Percentiles rank a stretch among this genome's conserved stretches.
Evolutionary conservation across 1,140 invertebrate species (phyloP).

Genomic region (Aphelinus certus): DNA sequence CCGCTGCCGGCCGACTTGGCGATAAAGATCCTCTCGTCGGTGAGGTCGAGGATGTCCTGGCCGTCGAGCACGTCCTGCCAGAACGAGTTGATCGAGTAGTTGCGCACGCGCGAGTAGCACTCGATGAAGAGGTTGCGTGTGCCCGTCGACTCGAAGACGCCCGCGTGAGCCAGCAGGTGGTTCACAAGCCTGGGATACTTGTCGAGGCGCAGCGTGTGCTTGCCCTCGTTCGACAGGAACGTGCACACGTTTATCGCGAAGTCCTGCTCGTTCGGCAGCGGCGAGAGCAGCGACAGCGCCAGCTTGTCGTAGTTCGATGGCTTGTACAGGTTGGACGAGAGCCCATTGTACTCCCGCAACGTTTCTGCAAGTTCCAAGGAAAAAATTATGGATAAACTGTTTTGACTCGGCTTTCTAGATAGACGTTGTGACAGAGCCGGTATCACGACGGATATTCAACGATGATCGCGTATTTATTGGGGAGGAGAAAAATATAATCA

Average conservation of each 20-base stretch:
- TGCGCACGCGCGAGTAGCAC: slow-evolving; percentile 76
- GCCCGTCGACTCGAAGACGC: slow-evolving; percentile 80
- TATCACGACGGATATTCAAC: no score
- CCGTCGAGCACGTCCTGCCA: slow-evolving; percentile 76
- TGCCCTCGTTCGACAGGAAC: slow-evolving; percentile 91
- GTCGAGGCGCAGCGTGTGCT: slow-evolving; percentile 84
- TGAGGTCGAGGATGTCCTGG: slow-evolving; percentile 74
- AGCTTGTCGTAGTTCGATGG: slow-evolving; percentile 88
- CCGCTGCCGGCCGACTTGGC: slow-evolving; percentile 54
- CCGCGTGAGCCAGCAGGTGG: slow-evolving; percentile 91
- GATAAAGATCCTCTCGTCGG: slow-evolving; percentile 73
- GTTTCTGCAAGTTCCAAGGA: slow-evolving; percentile 65
- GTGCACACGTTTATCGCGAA: slow-evolving; percentile 98
- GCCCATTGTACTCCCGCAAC: slow-evolving; percentile 72
- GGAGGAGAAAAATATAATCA: background rate
- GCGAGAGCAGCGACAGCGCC: slow-evolving; percentile 88
- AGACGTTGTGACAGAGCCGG: no score
- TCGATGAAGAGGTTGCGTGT: slow-evolving; percentile 79
- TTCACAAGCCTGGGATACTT: slow-evolving; percentile 87
- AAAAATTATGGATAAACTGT: slow-evolving; percentile 44
- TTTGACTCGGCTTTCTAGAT: no score
- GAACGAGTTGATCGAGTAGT: slow-evolving; percentile 78
- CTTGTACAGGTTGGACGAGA: slow-evolving; percentile 78
- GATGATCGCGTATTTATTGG: no score
- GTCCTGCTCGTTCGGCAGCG: slow-evolving; percentile 98